These are phyloP conservation scores for Leptarthrus brevirostris DNA, from an alignment of 2,888 invertebrate genomes.

Conservation along the genomic window DNA sequence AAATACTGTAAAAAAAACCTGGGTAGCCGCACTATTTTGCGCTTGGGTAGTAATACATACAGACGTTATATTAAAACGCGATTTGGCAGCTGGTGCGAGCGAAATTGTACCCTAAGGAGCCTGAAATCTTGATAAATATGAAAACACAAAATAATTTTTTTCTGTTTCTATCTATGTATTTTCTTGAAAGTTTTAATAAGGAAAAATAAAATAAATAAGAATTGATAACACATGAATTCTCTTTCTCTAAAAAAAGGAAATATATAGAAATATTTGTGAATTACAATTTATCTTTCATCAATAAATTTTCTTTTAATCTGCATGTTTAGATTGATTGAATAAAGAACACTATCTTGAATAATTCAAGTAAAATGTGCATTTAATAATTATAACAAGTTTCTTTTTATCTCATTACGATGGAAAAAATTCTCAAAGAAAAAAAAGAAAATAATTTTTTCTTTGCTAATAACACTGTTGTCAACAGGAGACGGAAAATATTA, in stretches of 20 bases:
- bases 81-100: too few species aligned
- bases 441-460: conserved; percentile 4
- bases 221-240: conserved; percentile 30
- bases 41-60: too few species aligned
- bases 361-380: conserved; percentile 51
- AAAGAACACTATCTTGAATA: conserved; percentile 51
- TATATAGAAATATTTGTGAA: conserved; percentile 47
- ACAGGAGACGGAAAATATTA: conserved; percentile 44
- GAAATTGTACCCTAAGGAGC: too few species aligned
- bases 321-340: conserved; percentile 43
- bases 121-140: too few species aligned
- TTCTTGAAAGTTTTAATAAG: conserved; percentile 38
- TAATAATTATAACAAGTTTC: conserved; percentile 50
- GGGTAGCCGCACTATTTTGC: too few species aligned
- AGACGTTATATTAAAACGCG: too few species aligned
- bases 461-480: conserved; percentile 38
- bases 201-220: conserved; percentile 45
- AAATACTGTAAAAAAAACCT: too few species aligned
- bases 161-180: conserved; percentile 39
- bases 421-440: conserved; percentile 26
- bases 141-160: not conserved
- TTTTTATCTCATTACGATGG: too few species aligned
- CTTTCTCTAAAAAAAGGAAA: conserved; percentile 40
- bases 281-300: conserved; percentile 21
- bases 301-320: conserved; percentile 48